Evolutionary conservation across 2,888 invertebrate species (phyloP).

Genomic region (Mycogona germanica): DNA sequence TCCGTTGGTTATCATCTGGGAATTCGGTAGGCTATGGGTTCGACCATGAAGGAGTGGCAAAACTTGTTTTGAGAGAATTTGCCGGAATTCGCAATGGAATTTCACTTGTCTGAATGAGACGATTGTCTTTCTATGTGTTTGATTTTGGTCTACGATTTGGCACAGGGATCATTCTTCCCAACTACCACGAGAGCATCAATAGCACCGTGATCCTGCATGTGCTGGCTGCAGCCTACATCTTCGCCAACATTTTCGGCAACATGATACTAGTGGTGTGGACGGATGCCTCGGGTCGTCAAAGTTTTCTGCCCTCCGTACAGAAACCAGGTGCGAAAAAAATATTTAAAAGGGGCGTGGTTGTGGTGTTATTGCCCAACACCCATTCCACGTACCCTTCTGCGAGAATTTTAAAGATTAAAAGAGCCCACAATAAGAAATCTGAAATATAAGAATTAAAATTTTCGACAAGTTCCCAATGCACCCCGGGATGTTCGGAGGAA

Average conservation of each 20-base stretch:
- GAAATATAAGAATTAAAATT: too few species aligned
- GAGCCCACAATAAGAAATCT: not conserved
- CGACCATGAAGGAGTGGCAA: too few species aligned
- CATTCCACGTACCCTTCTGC: not conserved
- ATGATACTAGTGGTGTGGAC: slow-evolving; percentile 31
- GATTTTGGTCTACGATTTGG: too few species aligned
- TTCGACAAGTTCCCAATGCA: too few species aligned
- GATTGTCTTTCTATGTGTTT: too few species aligned
- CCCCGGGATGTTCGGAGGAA: too few species aligned
- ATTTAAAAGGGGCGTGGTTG: not conserved
- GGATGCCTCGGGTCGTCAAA: slow-evolving; percentile 30
- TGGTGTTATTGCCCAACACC: not conserved
- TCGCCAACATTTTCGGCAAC: slow-evolving; percentile 32
- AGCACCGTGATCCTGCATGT: slow-evolving; percentile 27
- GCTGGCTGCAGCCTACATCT: slow-evolving; percentile 27
- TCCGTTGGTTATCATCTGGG: slow-evolving; percentile 29
- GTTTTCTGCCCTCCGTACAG: slow-evolving; percentile 31
- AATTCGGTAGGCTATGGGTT: too few species aligned
- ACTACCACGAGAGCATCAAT: slow-evolving; percentile 24
- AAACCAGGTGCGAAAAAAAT: slow-evolving; percentile 26
- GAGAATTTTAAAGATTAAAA: not conserved
- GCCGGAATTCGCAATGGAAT: too few species aligned
- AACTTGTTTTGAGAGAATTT: too few species aligned
- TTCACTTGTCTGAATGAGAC: too few species aligned
- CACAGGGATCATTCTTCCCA: slow-evolving; percentile 31